Evolutionary conservation across 1,140 invertebrate species (phyloP), one percentile per base, ranked within the genome.

Genomic region (Danaus melanippus): DNA sequence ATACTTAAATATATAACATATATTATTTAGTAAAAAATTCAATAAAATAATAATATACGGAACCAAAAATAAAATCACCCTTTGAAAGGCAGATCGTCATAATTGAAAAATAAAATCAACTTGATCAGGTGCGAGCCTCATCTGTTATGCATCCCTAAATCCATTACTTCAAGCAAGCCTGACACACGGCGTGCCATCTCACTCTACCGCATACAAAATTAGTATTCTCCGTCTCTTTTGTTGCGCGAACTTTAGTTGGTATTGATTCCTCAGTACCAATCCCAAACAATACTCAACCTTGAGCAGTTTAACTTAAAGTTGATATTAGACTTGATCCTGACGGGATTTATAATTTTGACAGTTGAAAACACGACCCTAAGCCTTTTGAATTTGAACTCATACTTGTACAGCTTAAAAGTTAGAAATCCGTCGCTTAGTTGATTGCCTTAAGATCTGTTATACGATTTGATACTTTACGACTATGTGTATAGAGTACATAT

Each of bases 61-160:
- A 43, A 50, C 47, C 44, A 56, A 61, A 66, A 66, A 69, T 60
- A 63, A 67, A 65, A 64, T 62, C 54, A 62, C 60, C 66, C 61
- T 69, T 69, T 62, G 50, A 67, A 58, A 67, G 56, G 56, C 39
- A 60, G 52, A 65, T 61, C 41, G 58, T 64, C 66, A 76, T 77
- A 80, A 83, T 80, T 80, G 75, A 69, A 78, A 82, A 76, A 83
- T 79, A 80, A 82, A 80, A 83, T 80, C 74, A 80, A 69, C 55
- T 39, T 60, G 69, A 77, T 78, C 80, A 84, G 82, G 79, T 82
- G 82, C 72, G 62, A 57, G 71, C 53, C 75, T 70, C 81, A 78
- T 82, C 72, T 79, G 73, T 58, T 53, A 59, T 55, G 61, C 64
- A 75, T 64, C 73, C 78, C 69, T 77, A 71, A 74, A 74, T 65